Conservation (phyloP, 2,797 vertebrate genomes). For the Hyperoplus immaculatus region DNA sequence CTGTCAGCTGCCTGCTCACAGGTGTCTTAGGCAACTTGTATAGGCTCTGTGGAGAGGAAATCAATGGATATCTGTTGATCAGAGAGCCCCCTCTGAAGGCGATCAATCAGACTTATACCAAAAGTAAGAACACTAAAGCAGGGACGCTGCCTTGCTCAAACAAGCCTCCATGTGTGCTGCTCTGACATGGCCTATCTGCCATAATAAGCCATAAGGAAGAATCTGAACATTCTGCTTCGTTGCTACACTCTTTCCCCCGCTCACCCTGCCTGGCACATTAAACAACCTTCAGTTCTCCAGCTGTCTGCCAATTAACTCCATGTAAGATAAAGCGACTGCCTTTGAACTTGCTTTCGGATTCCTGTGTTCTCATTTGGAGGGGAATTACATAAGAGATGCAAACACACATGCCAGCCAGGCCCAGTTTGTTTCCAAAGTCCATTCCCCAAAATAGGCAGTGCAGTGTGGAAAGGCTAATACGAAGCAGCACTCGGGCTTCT, state of each 20-base stretch:
- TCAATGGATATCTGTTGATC: constrained; percentile 80
- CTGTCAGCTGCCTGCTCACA: constrained; percentile 82
- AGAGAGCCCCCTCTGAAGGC: constrained; percentile 65
- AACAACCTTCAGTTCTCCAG: constrained; percentile 57
- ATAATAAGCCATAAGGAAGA: constrained; percentile 44
- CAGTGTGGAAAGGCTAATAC: constrained; percentile 37
- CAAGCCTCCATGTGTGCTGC: constrained; percentile 31
- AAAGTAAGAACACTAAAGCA: constrained; percentile 52
- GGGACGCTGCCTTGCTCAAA: constrained; percentile 37
- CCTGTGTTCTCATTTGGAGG: constrained; percentile 35
- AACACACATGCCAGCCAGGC: constrained; percentile 36
- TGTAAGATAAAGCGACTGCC: constrained; percentile 45
- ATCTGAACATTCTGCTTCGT: constrained; percentile 36
- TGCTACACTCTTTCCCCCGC: constrained; percentile 22
- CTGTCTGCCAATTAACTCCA: constrained; percentile 50
- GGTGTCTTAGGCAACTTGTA: constrained; percentile 79
- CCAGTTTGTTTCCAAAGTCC: constrained; percentile 44
- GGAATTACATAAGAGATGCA: constrained; percentile 64
- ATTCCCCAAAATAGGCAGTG: constrained; percentile 51
- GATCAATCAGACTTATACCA: constrained; percentile 67
- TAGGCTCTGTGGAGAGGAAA: constrained; percentile 69
- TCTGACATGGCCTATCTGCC: constrained; percentile 45
- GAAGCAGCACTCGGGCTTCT: constrained; percentile 33
- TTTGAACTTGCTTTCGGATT: constrained; percentile 56
- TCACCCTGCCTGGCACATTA: constrained; percentile 26